Base-by-base conservation (phyloP, 2,797 vertebrate species). In the Poecilia wingei region DNA sequence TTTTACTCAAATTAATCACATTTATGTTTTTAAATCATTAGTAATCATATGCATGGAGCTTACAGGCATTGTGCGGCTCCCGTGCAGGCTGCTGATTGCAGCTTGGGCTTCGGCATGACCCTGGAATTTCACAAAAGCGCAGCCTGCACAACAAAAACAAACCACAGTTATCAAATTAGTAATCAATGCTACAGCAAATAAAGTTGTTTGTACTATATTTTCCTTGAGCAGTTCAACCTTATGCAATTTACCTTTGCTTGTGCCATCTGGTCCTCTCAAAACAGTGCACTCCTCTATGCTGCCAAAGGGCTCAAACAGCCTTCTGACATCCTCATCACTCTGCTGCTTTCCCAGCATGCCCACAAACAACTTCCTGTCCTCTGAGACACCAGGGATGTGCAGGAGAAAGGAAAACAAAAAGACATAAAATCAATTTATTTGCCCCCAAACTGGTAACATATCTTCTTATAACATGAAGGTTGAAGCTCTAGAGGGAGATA, bases 321-420 rank as follows among this genome's bases (percentile, higher is more conserved):
- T 96, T 87, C 96, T 95, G 74, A 98, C 97, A 0, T 98, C 97
- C 83, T 98, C 97, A 66, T 98, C 97, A 25, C 97, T 97, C 93
- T 98, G 97, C 92, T 98, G 97, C 93, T 98, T 98, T 76, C 97
- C 97, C 90, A 98, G 92, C 97, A 98, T 98, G 76, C 97, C 97
- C 79, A 98, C 97, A 92, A 98, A 98, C 82, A 98, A 94, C 94
- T 98, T 98, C 91, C 97, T 95, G 94, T 98, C 97, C 95, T 98
- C 97, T 95, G 92, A 84, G 87, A 81, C 82, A 78, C 70, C 74
- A 81, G 77, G 12, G 28, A 73, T 82, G 74, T 69, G 14, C 51
- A 33, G 13, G 83, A 78, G 25, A 83, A 74, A 68, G 7, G 46
- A 78, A 6, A 74, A 72, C 14, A 71, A 77, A 64, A 74, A 2